These are phyloP conservation scores for Drepana arcuata DNA, from an alignment of 1,140 invertebrate species.

Conservation along the genomic window DNA sequence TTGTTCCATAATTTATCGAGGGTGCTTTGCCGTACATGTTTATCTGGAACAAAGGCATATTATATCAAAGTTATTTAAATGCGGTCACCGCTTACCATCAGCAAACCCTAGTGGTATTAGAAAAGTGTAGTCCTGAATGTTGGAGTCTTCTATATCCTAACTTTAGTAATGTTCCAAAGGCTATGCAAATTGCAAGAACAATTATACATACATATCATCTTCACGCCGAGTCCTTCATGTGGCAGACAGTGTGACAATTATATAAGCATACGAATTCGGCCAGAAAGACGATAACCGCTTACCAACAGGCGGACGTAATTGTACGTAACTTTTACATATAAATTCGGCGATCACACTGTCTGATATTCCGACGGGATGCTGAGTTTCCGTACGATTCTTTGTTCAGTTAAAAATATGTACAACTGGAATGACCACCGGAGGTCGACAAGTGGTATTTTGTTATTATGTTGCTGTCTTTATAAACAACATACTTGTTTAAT, in stretches of 20 bases:
- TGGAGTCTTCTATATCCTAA: too few relatives aligned
- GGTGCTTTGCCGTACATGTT: constrained; percentile 71
- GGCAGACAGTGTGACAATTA: neutral
- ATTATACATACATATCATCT: neutral
- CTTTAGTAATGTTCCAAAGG: neutral
- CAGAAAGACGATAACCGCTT: too few relatives aligned
- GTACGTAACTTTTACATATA: too few relatives aligned
- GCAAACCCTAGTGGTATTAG: too few relatives aligned
- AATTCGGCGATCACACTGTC: neutral
- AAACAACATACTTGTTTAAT: neutral
- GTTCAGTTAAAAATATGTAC: constrained; percentile 11
- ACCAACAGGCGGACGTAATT: too few relatives aligned
- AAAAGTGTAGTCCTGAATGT: too few relatives aligned
- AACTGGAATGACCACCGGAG: constrained; percentile 20
- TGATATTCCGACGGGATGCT: too few relatives aligned
- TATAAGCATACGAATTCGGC: too few relatives aligned
- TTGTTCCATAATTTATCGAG: constrained; percentile 74
- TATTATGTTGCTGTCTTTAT: constrained; percentile 15
- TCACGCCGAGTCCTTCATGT: neutral
- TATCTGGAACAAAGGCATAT: constrained; percentile 67
- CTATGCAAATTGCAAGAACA: neutral
- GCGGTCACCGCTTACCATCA: neutral
- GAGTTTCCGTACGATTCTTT: constrained; percentile 19
- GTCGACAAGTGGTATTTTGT: constrained; percentile 32
- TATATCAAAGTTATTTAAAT: constrained; percentile 1